These are phyloP conservation scores for Noturus placidus DNA, from an alignment of 2,113 vertebrate genomes.

Conservation along the genomic window DNA sequence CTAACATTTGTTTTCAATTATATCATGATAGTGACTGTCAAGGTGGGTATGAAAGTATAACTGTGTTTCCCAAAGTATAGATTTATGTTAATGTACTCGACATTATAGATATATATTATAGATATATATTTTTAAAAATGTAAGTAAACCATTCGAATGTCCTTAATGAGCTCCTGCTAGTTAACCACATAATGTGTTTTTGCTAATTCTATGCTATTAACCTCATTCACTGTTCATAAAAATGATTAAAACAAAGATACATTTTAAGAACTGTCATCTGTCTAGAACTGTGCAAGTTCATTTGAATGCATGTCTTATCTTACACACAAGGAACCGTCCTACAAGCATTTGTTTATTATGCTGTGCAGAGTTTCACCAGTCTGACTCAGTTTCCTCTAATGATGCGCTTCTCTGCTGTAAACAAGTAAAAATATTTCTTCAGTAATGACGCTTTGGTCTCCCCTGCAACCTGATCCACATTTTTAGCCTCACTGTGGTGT, in stretches of 20 bases:
- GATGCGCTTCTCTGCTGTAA: background rate
- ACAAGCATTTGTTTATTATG: background rate
- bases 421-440: background rate
- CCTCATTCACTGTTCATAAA: background rate
- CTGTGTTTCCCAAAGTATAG: background rate
- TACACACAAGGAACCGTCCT: background rate
- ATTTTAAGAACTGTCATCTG: too few relatives aligned
- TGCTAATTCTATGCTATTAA: background rate
- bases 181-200: background rate
- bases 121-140: background rate
- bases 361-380: background rate
- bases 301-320: background rate
- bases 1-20: background rate
- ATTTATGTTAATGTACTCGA: background rate
- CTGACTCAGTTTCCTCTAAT: background rate
- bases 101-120: background rate
- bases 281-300: background rate
- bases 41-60: background rate
- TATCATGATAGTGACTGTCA: background rate
- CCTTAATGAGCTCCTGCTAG: background rate
- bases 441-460: background rate
- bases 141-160: background rate
- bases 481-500: background rate
- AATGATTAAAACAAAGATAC: too few relatives aligned
- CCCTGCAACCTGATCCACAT: slow-evolving; percentile 3